phyloP scores from a whole-genome alignment of 2,888 invertebrate genomes.

The Spatulosminthurus flaviceps region DNA sequence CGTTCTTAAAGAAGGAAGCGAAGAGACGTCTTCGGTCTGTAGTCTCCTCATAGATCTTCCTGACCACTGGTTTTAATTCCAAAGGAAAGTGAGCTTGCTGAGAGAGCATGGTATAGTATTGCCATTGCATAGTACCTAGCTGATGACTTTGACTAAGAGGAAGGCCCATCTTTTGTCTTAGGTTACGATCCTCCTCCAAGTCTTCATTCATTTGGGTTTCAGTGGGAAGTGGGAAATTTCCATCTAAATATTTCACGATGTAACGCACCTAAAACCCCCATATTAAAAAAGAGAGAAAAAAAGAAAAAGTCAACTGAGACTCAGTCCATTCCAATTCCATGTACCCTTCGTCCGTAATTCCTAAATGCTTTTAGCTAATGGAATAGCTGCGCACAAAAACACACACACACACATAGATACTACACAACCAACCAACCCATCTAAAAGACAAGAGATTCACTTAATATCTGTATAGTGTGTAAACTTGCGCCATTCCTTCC shows the following conservation, averaged over 20 bases:
- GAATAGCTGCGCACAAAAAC: slow-evolving; percentile 43
- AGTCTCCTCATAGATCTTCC: slow-evolving; percentile 49
- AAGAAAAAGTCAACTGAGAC: slow-evolving; percentile 54
- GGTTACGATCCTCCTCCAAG: slow-evolving; percentile 51
- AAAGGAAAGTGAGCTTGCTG: slow-evolving; percentile 45
- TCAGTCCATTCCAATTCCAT: slow-evolving; percentile 47
- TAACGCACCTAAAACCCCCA: slow-evolving; percentile 39
- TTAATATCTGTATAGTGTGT: slow-evolving; percentile 1
- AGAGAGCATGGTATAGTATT: slow-evolving; percentile 51
- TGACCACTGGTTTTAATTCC: slow-evolving; percentile 45
- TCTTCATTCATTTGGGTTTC: slow-evolving; percentile 48
- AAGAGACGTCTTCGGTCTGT: slow-evolving; percentile 43
- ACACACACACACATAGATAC: neutral
- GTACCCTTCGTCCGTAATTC: slow-evolving; percentile 54
- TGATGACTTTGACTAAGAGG: slow-evolving; percentile 52
- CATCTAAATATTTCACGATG: slow-evolving; percentile 57
- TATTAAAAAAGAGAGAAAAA: too few species aligned
- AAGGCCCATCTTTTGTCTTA: slow-evolving; percentile 53
- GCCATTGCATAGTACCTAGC: slow-evolving; percentile 51
- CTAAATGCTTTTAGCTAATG: slow-evolving; percentile 60
- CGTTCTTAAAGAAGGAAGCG: slow-evolving; percentile 44
- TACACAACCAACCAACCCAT: too few species aligned
- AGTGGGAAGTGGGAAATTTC: slow-evolving; percentile 49
- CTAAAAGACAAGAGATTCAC: too few species aligned
- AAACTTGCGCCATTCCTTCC: slow-evolving; percentile 30